These are phyloP conservation scores for Philaethria dido DNA, from an alignment of 2,888 invertebrate species.

Conservation along the genomic window DNA sequence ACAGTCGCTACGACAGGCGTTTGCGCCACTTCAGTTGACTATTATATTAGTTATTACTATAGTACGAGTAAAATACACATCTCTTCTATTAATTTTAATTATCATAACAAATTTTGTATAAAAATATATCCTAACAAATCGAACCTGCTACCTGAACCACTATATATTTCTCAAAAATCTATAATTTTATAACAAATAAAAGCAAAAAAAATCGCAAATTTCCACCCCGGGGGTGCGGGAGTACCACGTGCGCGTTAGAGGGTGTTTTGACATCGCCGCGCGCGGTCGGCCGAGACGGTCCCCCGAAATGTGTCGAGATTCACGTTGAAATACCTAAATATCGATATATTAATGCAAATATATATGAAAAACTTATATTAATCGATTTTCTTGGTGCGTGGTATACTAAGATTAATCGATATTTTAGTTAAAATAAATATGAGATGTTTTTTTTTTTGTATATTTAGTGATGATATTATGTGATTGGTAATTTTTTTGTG, in stretches of 20 bases:
- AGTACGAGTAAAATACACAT: too few relatives aligned
- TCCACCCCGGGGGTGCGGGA: constrained; percentile 52
- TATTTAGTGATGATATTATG: background rate
- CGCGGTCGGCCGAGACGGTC: constrained; percentile 61
- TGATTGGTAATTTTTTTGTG: constrained; percentile 4
- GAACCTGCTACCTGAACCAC: too few relatives aligned
- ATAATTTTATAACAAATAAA: background rate
- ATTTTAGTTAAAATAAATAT: background rate
- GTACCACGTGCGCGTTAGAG: constrained; percentile 74
- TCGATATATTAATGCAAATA: background rate
- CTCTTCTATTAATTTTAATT: too few relatives aligned
- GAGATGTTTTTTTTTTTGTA: background rate
- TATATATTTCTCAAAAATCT: too few relatives aligned
- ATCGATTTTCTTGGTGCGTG: too few relatives aligned
- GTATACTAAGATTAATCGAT: too few relatives aligned
- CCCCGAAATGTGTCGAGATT: constrained; percentile 22
- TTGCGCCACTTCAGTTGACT: too few relatives aligned
- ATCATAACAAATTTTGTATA: too few relatives aligned
- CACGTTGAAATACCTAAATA: constrained; percentile 20
- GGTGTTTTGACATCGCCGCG: constrained; percentile 71
- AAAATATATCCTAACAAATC: too few relatives aligned
- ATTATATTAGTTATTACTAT: too few relatives aligned
- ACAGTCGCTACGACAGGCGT: too few relatives aligned
- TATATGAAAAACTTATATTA: too few relatives aligned
- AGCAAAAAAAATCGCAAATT: constrained; percentile 20